phyloP scores from a whole-genome alignment of 2,888 invertebrate genomes.

The Schrankia costaestrigalis region DNA sequence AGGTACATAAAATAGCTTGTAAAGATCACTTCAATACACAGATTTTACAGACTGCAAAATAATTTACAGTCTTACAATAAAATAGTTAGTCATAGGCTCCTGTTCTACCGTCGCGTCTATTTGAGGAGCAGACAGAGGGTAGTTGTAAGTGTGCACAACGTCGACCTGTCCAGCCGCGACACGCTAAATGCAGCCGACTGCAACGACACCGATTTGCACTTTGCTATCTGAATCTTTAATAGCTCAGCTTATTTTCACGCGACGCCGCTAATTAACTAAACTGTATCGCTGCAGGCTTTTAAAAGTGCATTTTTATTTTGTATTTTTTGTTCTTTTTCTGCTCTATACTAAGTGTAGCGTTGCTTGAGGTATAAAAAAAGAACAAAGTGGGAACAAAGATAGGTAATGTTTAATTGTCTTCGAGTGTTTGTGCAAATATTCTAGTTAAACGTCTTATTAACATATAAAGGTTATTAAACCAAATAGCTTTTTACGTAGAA shows the following conservation, averaged over 20 bases:
- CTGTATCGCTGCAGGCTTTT: slow-evolving; percentile 25
- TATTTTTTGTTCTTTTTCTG: no score
- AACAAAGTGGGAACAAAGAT: no score
- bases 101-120: slow-evolving; percentile 46
- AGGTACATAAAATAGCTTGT: no score
- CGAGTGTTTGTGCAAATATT: no score
- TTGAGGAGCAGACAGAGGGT: slow-evolving; percentile 48
- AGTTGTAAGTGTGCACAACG: slow-evolving; percentile 35
- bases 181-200: slow-evolving; percentile 64
- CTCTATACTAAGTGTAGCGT: slow-evolving; percentile 17
- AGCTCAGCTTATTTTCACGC: slow-evolving; percentile 56
- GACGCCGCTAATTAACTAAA: slow-evolving; percentile 61
- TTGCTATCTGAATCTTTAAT: slow-evolving; percentile 72
- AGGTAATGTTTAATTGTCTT: no score
- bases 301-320: slow-evolving; percentile 26
- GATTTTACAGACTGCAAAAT: background rate
- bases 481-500: no score
- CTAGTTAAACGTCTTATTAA: no score
- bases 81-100: slow-evolving; percentile 22
- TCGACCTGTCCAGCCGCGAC: slow-evolving; percentile 52
- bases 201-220: slow-evolving; percentile 74
- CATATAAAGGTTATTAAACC: no score
- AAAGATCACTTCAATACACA: background rate
- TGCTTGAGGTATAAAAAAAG: no score
- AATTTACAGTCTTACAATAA: background rate